Evolutionary conservation across 2,113 vertebrate genomes (phyloP), one percentile per base, ranked within the genome.

Genomic region (Ictalurus punctatus): DNA sequence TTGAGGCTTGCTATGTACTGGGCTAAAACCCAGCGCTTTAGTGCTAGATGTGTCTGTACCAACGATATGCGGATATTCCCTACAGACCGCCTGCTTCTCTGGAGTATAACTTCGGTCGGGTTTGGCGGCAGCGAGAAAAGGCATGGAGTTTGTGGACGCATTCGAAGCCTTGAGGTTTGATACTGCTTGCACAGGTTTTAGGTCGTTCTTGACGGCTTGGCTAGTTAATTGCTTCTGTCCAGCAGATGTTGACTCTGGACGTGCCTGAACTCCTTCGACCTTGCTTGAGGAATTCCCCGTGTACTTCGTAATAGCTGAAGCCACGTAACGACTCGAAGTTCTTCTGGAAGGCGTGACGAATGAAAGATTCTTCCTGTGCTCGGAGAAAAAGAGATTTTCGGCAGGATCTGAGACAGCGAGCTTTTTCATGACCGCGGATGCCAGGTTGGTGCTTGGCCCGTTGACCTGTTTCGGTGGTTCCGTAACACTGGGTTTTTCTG

Each of bases 261-360:
- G 10, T 1, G 81, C 90, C 23, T 89, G 88, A 78, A 85, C 85
- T 48, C 1, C 86, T 78, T 40, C 90, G 34, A 90, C 90, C 91
- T 92, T 93, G 73, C 58, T 86, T 14, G 90, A 73, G 19, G 92
- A 82, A 83, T 86, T 93, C 40, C 90, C 85, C 93, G 92, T 94
- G 37, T 96, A 94, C 93, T 95, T 97, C 90, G 95, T 92, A 91
- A 99, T 97, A 59, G 97, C 97, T 86, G 97, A 98, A 2, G 97
- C 97, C 90, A 99, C 95, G 1, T 99, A 98, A 83, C 98, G 97
- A 92, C 97, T 99, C 73, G 97, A 99, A 0, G 97, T 99, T 93
- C 97, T 96, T 84, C 96, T 96, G 2, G 96, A 94, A 5, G 97
- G 96, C 93, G 95, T 97, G 8, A 97, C 91, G 87, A 99, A 97